These are phyloP conservation scores for Hypocryptadius cinnamomeus DNA, from an alignment of 2,113 vertebrate genomes.

Conservation along the genomic window DNA sequence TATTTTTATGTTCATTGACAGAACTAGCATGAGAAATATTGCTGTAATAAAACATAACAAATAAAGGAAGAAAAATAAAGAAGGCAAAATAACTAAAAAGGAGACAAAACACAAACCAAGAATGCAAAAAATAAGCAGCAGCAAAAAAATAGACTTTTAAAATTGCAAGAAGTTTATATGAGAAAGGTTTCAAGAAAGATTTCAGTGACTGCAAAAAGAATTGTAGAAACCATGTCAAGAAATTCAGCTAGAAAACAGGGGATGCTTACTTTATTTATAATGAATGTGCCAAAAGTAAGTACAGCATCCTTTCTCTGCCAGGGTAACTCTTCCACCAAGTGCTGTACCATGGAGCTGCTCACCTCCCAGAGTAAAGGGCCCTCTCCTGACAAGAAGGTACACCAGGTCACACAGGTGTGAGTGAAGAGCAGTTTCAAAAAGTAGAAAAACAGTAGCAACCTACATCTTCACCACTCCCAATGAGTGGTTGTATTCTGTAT, in stretches of 20 bases:
- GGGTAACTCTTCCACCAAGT: neutral
- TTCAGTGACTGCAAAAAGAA: neutral
- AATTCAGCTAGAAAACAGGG: neutral
- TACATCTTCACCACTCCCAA: neutral
- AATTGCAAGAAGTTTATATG: neutral
- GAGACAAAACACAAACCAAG: neutral
- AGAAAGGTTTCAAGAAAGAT: neutral
- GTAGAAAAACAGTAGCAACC: neutral
- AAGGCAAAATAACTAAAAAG: neutral
- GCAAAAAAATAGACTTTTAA: neutral
- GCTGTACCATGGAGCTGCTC: neutral
- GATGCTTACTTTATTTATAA: neutral
- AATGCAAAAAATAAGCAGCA: neutral
- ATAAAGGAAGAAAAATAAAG: neutral
- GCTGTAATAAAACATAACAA: neutral
- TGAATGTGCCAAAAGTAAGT: neutral
- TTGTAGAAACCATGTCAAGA: neutral
- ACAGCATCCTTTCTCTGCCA: neutral
- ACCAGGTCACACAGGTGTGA: neutral
- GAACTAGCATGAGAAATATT: neutral
- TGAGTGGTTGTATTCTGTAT: neutral
- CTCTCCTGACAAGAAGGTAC: neutral
- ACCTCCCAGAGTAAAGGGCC: neutral
- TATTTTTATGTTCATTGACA: neutral
- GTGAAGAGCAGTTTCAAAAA: neutral